Evolutionary conservation across 2,888 invertebrate species (phyloP), one percentile per base, ranked within the genome.

Genomic region (Meghimatium bilineatum): DNA sequence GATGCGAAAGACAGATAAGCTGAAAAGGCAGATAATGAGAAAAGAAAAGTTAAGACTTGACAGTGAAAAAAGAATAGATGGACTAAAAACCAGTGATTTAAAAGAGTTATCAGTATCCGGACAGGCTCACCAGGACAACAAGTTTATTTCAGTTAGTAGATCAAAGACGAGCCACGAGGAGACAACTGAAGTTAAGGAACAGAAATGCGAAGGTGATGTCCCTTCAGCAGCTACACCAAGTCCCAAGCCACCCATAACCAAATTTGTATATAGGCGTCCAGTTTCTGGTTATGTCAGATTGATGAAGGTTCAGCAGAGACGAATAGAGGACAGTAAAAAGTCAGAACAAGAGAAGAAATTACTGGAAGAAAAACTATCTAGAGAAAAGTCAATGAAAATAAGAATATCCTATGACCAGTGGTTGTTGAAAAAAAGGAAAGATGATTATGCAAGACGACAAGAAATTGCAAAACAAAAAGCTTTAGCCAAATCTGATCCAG

Each of bases 341-440:
- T 72, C 88, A 0, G 87, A 87, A 23, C 36, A 84, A 80, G 86
- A 87, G n/a, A 67, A 85, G 82, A 86, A 83, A 69, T n/a, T 67
- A 23, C 1, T 69, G 17, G 84, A 87, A 63, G 71, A 72, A 26
- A 80, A 84, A 10, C 20, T 84, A 3, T 79, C 77, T 26, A 83
- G 85, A 29, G 87, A 87, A 76, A 87, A 86, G 52, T 84, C 83
- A 32, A 87, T 87, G 67, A 89, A 88, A 78, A 86, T 85, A 80
- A 88, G 91, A 66, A 85, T 90, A 86, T 90, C 90, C 0, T 91
- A 92, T 84, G 91, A 91, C 81, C 90, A 91, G 20, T 91, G 91
- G 91, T 67, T 91, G 23, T 83, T 88, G 71, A 86, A 87, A 75
- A 91, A 92, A 87, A 85, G 89, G 56, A 86, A 86, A 76, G 87